A percentile compares a stretch with the other conserved stretches of the same genome.
phyloP scores from a whole-genome alignment of 1,140 invertebrate genomes.

The Drosophila pruinosa region DNA sequence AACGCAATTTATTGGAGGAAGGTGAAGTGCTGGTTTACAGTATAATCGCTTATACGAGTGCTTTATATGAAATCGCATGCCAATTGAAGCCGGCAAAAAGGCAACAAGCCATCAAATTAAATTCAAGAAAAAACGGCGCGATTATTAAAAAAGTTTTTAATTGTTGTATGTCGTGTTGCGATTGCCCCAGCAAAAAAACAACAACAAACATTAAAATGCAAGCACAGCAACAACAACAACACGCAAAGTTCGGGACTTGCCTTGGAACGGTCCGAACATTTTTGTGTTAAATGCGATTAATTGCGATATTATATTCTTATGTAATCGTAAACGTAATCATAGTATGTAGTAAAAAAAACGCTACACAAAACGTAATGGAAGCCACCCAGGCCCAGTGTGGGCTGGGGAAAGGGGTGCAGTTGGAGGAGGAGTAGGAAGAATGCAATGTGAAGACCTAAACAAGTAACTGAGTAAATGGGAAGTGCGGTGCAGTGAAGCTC shows the following conservation, averaged over 20 bases:
- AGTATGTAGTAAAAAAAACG: conserved; percentile 60
- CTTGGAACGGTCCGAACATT: conserved; percentile 70
- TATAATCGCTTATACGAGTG: too few species aligned
- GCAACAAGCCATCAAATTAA: conserved; percentile 71
- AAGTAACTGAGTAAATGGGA: conserved; percentile 28
- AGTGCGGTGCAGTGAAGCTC: conserved; percentile 30
- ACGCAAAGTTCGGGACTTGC: conserved; percentile 58
- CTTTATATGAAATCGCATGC: conserved; percentile 58
- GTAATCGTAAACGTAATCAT: conserved; percentile 80
- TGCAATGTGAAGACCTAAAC: background rate
- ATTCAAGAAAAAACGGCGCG: conserved; percentile 75
- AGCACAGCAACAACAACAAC: conserved; percentile 25
- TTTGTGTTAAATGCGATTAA: conserved; percentile 80
- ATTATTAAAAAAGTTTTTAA: conserved; percentile 77
- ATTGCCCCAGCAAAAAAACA: conserved; percentile 49
- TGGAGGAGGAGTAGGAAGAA: background rate
- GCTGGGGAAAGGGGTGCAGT: background rate
- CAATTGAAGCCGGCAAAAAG: conserved; percentile 36
- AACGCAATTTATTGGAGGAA: too few species aligned
- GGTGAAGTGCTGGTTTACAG: too few species aligned
- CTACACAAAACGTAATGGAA: conserved; percentile 65
- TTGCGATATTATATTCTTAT: conserved; percentile 81
- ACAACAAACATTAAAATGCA: conserved; percentile 30
- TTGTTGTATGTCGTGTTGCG: conserved; percentile 75
- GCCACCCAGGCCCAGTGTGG: conserved; percentile 21